Conservation (phyloP, 2,888 invertebrate genomes). For the Lithodes maja region DNA sequence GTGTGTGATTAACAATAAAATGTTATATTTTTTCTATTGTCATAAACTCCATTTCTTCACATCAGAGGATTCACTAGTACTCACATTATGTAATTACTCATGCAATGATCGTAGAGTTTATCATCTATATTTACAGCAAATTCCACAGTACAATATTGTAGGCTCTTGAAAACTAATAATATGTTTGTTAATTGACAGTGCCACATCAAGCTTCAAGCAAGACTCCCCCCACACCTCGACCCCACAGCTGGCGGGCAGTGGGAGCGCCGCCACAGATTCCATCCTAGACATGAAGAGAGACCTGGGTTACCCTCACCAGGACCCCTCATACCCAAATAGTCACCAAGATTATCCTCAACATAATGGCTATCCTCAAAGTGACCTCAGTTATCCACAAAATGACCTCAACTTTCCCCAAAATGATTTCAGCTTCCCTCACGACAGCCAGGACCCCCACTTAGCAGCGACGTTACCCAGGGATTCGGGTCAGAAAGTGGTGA, state of each 20-base stretch:
- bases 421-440: not conserved
- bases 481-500: not conserved
- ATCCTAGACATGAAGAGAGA: slow-evolving; percentile 65
- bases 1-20: too few species aligned
- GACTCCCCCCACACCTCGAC: slow-evolving; percentile 55
- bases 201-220: slow-evolving; percentile 58
- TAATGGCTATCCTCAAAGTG: slow-evolving; percentile 28
- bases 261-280: slow-evolving; percentile 53
- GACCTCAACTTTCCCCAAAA: not conserved
- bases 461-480: slow-evolving; percentile 38
- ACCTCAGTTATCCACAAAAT: slow-evolving; percentile 25
- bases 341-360: slow-evolving; percentile 57
- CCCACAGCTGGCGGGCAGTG: slow-evolving; percentile 42
- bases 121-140: too few species aligned
- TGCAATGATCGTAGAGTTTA: too few species aligned
- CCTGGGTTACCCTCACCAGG: slow-evolving; percentile 48
- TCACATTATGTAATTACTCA: too few species aligned
- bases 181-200: slow-evolving; percentile 21
- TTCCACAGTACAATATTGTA: too few species aligned
- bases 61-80: too few species aligned
- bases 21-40: too few species aligned
- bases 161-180: too few species aligned
- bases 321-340: not conserved
- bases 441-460: slow-evolving; percentile 69
- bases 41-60: too few species aligned